Conservation (phyloP, 1,140 invertebrate species). For the Dryas iulia region DNA sequence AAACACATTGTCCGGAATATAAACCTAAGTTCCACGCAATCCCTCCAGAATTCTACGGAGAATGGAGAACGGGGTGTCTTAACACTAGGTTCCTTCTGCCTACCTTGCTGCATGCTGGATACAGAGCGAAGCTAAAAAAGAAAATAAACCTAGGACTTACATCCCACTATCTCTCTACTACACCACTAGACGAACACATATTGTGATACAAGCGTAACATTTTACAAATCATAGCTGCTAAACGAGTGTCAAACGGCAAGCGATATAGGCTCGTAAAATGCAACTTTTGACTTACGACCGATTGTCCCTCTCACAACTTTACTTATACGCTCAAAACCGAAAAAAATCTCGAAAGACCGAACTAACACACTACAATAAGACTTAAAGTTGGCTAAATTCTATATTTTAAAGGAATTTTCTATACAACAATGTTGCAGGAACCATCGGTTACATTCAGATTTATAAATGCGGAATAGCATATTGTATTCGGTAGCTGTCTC, state of each 20-base stretch:
- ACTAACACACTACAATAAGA: neutral
- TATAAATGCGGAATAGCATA: slow-evolving; percentile 48
- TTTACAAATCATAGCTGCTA: slow-evolving; percentile 20
- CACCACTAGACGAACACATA: neutral
- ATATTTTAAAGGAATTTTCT: neutral
- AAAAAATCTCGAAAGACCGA: neutral
- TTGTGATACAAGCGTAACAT: slow-evolving; percentile 9
- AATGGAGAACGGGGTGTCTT: too few relatives aligned
- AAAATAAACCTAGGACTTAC: neutral
- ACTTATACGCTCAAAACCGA: neutral
- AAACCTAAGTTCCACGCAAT: too few relatives aligned
- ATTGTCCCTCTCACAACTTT: slow-evolving; percentile 25
- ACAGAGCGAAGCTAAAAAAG: too few relatives aligned
- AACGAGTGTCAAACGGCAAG: slow-evolving; percentile 19
- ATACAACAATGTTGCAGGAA: slow-evolving; percentile 59
- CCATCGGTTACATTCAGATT: slow-evolving; percentile 62
- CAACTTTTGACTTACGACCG: slow-evolving; percentile 23
- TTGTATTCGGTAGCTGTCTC: slow-evolving; percentile 46
- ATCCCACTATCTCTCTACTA: neutral
- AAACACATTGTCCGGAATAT: too few relatives aligned
- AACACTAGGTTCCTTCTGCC: too few relatives aligned
- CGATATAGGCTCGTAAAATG: slow-evolving; percentile 29
- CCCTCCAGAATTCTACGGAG: too few relatives aligned
- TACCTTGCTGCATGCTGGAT: too few relatives aligned
- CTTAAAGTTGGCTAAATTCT: neutral